Evolutionary conservation across 2,888 invertebrate species (phyloP).

Genomic region (Chrysolina americana): DNA sequence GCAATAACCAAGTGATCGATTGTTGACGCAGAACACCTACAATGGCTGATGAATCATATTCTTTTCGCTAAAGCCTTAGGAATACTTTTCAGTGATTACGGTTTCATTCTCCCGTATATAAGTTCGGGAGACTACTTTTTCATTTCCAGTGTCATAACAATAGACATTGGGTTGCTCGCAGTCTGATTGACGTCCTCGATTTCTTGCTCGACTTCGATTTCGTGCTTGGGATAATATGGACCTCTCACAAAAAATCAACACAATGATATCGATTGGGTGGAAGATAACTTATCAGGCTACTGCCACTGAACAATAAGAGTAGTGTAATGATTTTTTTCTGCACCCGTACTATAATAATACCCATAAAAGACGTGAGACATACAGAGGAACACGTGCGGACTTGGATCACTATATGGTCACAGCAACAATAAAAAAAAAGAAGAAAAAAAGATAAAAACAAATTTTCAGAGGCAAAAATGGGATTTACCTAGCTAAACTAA

Average conservation of each 20-base stretch:
- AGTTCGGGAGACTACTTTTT: slow-evolving; percentile 27
- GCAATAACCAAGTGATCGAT: slow-evolving; percentile 55
- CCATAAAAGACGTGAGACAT: no score
- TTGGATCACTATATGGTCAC: no score
- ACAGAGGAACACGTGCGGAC: no score
- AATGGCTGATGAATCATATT: slow-evolving; percentile 59
- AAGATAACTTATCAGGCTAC: no score
- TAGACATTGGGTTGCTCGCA: not conserved
- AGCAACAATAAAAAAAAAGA: no score
- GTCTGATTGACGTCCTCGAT: slow-evolving; percentile 13
- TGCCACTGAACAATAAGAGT: no score
- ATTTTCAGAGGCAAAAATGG: no score
- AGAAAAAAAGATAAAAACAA: no score
- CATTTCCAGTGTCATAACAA: slow-evolving; percentile 6
- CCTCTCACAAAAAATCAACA: not conserved
- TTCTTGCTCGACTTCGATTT: not conserved
- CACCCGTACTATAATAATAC: no score
- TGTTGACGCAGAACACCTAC: slow-evolving; percentile 54
- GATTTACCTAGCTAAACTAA: no score
- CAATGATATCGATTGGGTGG: no score
- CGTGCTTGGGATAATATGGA: not conserved
- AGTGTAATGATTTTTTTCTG: no score
- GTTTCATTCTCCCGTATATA: slow-evolving; percentile 26
- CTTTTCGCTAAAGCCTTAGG: slow-evolving; percentile 49
- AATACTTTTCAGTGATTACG: slow-evolving; percentile 31